Percentiles rank a stretch among this genome's conserved stretches.
Evolutionary conservation across 2,888 invertebrate genomes (phyloP).

Genomic region (Litoditis marina): DNA sequence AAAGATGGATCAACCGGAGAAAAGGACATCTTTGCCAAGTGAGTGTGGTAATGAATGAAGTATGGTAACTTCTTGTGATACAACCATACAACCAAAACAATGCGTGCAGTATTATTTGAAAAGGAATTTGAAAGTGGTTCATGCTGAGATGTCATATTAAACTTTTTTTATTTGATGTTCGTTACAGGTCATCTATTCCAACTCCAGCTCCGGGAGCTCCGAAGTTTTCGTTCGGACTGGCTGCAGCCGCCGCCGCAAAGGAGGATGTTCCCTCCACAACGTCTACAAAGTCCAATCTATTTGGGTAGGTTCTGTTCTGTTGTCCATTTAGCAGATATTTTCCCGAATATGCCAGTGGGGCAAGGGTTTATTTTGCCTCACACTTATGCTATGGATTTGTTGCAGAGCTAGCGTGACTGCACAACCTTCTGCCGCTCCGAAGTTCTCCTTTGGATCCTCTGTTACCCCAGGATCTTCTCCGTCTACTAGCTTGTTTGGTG

Average conservation of each 20-base stretch:
- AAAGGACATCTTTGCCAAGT: conserved; percentile 28
- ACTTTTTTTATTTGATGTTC: no score
- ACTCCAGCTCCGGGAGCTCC: conserved; percentile 22
- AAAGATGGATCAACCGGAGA: conserved; percentile 32
- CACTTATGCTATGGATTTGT: no score
- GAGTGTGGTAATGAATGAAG: no score
- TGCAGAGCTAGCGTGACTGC: no score
- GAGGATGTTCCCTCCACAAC: conserved; percentile 7
- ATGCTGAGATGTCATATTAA: no score
- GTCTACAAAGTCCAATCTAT: background rate
- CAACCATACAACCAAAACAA: background rate
- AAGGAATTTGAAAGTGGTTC: no score
- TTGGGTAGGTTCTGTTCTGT: conserved; percentile 15
- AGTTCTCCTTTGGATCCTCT: conserved; percentile 23
- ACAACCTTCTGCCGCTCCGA: conserved; percentile 15
- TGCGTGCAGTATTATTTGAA: no score
- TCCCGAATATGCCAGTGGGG: no score
- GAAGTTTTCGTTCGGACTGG: conserved; percentile 29
- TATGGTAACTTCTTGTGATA: background rate
- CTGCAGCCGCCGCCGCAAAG: conserved; percentile 28
- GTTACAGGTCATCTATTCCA: no score
- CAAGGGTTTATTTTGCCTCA: no score
- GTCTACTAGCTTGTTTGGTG: conserved; percentile 4
- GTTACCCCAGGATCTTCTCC: background rate
- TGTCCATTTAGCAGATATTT: no score